Base-by-base conservation (phyloP, 2,113 vertebrate species). In the Ondatra zibethicus region DNA sequence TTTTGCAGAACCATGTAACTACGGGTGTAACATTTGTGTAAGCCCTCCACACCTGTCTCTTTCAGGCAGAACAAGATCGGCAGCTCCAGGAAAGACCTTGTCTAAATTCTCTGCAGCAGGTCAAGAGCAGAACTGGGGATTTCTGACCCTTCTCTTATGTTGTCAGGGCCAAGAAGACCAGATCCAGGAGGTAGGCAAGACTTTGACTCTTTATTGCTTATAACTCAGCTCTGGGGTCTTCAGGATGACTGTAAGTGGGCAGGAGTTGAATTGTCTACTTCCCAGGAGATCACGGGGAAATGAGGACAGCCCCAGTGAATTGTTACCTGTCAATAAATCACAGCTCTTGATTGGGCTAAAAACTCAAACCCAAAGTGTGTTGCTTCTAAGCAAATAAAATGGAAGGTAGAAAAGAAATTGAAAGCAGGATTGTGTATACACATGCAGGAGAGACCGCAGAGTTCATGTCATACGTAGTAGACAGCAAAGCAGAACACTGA, bases 191-290 rank as follows among this genome's bases (percentile, higher is more conserved):
- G n/a, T 4, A 3, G 4, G 3, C 19, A 39, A n/a, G 42, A 16
- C n/a, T 42, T 12, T 9, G 65, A 42, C 14, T 10, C 9, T 2
- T 17, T 50, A 10, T 65, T 29, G 33, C n/a, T 31, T 0, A 9
- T 21, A 6, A 33, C 1, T 6, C 5, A 11, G 52, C 55, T 5
- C 33, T 9, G 1, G 1, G 16, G 25, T 8, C 4, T 17, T 19
- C 17, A 66, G 61, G 16, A 0, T 0, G 0, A 0, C 14, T 2
- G 7, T 17, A 9, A 27, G 25, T 21, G 1, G 82, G 61, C 8
- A 4, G 0, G 29, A 25, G 12, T 33, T n/a, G 14, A 39, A 52
- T 47, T 12, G 23, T 23, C 7, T 13, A 0, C 36, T 47, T 93
- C 42, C 33, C 21, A 55, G 14, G 65, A 80, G 42, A 58, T 14